Evolutionary conservation across 2,888 invertebrate genomes (phyloP), one percentile per base, ranked within the genome.

Genomic region (Acanthopleura granulata): DNA sequence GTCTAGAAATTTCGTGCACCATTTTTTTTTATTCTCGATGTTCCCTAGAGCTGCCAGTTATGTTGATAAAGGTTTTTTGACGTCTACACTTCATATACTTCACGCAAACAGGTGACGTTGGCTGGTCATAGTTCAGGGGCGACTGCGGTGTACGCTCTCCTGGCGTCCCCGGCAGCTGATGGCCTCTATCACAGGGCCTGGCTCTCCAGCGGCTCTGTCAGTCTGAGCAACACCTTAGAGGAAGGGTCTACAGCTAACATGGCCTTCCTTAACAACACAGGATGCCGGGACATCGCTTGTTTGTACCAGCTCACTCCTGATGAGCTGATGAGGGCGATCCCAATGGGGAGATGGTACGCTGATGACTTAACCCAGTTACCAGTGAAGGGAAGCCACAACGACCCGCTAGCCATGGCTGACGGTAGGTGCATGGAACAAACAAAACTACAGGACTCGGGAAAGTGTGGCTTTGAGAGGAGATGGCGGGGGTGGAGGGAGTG

Each of bases 91-190:
- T 57, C 12, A 57, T 57, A 4, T 57, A 22, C 22, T 57, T 3
- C 22, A 6, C 14, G 6, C 29, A 3, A 16, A 22, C 93, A 94
- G 1, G 95, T 97, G 0, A 96, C 96, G 0, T 87, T 97, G 51
- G 92, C 96, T 84, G 97, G 96, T 0, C 96, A 96, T 87, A 93
- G 95, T 29, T 95, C 96, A 0, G 96, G 96, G 0, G 96, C 95
- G 0, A 96, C 96, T 0, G 90, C 96, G 18, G 94, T 95, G 0
- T 94, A 95, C 0, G 95, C 95, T 0, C 91, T 97, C 62, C 93
- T 94, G 86, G 91, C 94, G 80, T 89, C 92, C 16, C 91, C 89
- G 81, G 76, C 80, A 50, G 86, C 93, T 1, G 93, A 93, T 73
- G 93, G 93, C 71, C 91, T 96, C 4, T 96, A 96, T 85, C 85